Base-by-base conservation (phyloP, 2,113 vertebrate genomes). In the Catharus bicknelli region DNA sequence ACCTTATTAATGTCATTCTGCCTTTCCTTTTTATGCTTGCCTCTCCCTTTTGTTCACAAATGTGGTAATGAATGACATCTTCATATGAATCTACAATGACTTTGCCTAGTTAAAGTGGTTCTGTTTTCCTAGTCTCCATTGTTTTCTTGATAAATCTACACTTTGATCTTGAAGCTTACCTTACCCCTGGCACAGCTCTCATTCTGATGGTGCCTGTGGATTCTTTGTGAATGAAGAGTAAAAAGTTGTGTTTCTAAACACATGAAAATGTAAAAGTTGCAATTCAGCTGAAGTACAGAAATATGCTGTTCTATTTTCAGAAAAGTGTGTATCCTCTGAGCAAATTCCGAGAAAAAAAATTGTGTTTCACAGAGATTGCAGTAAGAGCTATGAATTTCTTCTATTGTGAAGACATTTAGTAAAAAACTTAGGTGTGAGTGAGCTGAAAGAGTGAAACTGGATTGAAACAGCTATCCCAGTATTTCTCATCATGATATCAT, bases 111-210 rank as follows among this genome's bases (percentile, higher is more conserved):
- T 82, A 27, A 78, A 68, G 38, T 47, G 55, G 40, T n/a, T 82
- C 69, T 86, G 63, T 85, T 92, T 94, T 86, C 76, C 54, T 75
- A 13, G 83, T 94, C 54, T 85, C 82, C 48, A 64, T 68, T 91
- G 86, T 95, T 94, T 95, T 87, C 82, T 66, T 90, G 75, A 82
- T 92, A 96, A 96, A 86, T 75, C 50, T 80, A 36, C 58, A 68
- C 78, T 96, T 95, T 93, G 90, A 94, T 87, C 84, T 79, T 86
- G 75, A 96, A 90, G 87, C 54, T 81, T 81, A 78, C 34, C 51
- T 93, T 90, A 62, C 8, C 70, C 34, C 40, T 83, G 81, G 64
- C 72, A 83, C 27, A 69, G 38, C 20, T 78, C 42, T 92, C 1
- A 0, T 81, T 83, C 64, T 0, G 0, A 42, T 55, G 43, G 29